Conservation (phyloP, 2,113 vertebrate genomes). For the Nanorana parkeri region DNA sequence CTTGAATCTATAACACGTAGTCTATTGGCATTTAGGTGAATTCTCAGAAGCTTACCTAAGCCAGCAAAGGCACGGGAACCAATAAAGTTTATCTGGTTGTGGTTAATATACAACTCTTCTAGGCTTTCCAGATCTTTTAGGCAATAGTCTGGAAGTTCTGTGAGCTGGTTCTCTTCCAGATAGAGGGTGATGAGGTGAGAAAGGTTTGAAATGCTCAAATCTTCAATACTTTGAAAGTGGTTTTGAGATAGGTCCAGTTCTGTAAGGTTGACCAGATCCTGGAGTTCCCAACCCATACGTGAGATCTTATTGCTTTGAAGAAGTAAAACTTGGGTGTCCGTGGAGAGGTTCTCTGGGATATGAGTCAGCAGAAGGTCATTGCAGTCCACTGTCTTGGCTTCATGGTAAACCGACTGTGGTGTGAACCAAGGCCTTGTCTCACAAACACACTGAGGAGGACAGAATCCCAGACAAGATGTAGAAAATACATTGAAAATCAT, state of each 20-base stretch:
- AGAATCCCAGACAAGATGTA: constrained; percentile 49
- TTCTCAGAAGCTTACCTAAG: constrained; percentile 72
- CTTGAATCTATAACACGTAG: constrained; percentile 75
- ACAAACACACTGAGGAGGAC: constrained; percentile 80
- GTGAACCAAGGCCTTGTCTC: constrained; percentile 85
- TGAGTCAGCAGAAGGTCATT: constrained; percentile 77
- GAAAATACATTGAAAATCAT: constrained; percentile 3
- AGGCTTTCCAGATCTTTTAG: constrained; percentile 75
- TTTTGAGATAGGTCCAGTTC: constrained; percentile 84
- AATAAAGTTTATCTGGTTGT: constrained; percentile 79
- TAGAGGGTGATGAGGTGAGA: constrained; percentile 78
- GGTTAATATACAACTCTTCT: constrained; percentile 84
- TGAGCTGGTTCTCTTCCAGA: constrained; percentile 80
- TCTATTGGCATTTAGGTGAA: constrained; percentile 81
- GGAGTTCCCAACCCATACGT: constrained; percentile 70
- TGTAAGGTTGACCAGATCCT: constrained; percentile 76
- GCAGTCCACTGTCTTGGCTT: constrained; percentile 80
- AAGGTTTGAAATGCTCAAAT: constrained; percentile 73
- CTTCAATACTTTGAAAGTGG: constrained; percentile 75
- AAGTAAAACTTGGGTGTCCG: constrained; percentile 79
- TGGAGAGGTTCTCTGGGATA: constrained; percentile 71
- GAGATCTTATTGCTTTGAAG: constrained; percentile 85
- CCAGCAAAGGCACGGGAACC: constrained; percentile 76
- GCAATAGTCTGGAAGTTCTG: constrained; percentile 74
- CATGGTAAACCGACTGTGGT: constrained; percentile 79